These are phyloP conservation scores for Pemphredon lugubris DNA, from an alignment of 2,888 invertebrate genomes.

Conservation along the genomic window DNA sequence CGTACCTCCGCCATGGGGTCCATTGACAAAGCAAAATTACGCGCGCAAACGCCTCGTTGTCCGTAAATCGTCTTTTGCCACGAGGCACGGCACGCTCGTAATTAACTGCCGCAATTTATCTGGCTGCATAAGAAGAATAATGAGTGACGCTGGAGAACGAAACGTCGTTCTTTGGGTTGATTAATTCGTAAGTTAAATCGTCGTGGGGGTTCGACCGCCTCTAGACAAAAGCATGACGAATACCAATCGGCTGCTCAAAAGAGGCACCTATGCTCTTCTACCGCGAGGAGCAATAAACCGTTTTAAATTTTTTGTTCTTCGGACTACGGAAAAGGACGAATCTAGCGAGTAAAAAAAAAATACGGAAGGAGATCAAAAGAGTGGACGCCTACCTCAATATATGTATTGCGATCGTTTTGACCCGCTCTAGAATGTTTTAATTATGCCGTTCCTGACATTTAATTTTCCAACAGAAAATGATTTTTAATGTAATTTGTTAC, in stretches of 20 bases:
- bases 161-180: slow-evolving; percentile 47
- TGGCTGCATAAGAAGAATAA: slow-evolving; percentile 48
- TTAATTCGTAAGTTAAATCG: slow-evolving; percentile 62
- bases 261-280: slow-evolving; percentile 2
- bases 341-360: neutral
- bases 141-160: slow-evolving; percentile 30
- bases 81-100: slow-evolving; percentile 23
- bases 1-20: too few species aligned
- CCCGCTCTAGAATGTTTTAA: too few species aligned
- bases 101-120: slow-evolving; percentile 55
- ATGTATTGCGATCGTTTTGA: too few species aligned
- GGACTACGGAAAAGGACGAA: slow-evolving; percentile 1
- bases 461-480: too few species aligned
- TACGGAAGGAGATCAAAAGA: too few species aligned
- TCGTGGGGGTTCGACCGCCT: slow-evolving; percentile 50
- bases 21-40: neutral
- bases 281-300: slow-evolving; percentile 17
- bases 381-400: too few species aligned
- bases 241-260: slow-evolving; percentile 47
- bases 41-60: slow-evolving; percentile 5
- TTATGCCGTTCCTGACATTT: too few species aligned
- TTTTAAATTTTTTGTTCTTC: neutral
- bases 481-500: too few species aligned
- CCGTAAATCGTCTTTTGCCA: slow-evolving; percentile 14
- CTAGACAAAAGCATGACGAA: slow-evolving; percentile 63